Conservation (phyloP, 2,797 vertebrate genomes). For the Orestias chungarensis region DNA sequence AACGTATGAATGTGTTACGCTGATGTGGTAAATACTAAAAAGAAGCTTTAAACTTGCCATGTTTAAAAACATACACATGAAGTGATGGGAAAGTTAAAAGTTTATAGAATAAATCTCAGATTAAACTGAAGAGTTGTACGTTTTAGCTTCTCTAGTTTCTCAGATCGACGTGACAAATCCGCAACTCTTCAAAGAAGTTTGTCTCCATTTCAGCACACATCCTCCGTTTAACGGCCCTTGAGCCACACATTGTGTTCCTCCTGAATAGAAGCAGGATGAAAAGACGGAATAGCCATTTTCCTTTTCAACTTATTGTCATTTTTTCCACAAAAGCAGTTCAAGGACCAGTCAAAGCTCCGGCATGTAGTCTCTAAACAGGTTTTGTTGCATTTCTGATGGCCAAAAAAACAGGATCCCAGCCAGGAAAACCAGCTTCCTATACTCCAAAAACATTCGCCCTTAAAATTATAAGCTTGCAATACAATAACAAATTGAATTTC, state of each 20-base stretch:
- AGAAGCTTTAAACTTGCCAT: no score
- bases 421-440: not conserved
- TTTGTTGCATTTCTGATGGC: not conserved
- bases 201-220: slow-evolving; percentile 27
- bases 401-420: not conserved
- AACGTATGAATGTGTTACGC: not conserved
- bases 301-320: slow-evolving; percentile 7
- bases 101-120: not conserved
- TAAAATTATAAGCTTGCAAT: no score
- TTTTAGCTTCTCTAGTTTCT: not conserved
- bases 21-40: no score
- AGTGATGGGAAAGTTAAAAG: not conserved
- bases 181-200: slow-evolving; percentile 9
- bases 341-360: slow-evolving; percentile 2
- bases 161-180: not conserved
- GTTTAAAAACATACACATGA: not conserved
- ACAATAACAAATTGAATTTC: no score
- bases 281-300: slow-evolving; percentile 28
- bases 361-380: not conserved
- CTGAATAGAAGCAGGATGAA: slow-evolving; percentile 25
- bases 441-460: not conserved
- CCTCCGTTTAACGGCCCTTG: slow-evolving; percentile 23
- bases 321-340: slow-evolving; percentile 12
- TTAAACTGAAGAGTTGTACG: not conserved
- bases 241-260: slow-evolving; percentile 29